A percentile compares a stretch with the other conserved stretches of the same genome.
Conservation (phyloP, 2,797 vertebrate species). For the Centroberyx gerrardi region DNA sequence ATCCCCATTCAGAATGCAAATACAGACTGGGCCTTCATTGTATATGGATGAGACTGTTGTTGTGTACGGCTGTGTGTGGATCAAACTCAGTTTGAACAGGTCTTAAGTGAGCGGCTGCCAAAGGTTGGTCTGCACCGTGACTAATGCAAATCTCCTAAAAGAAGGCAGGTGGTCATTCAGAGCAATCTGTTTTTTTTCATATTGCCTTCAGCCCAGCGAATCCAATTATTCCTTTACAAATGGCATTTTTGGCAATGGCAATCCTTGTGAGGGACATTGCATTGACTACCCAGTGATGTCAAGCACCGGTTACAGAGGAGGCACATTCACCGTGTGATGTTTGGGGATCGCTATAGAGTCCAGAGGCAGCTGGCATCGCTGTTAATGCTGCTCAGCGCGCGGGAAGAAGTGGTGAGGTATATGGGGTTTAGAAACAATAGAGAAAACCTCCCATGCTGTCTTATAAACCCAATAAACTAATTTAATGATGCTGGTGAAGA, state of each 20-base stretch:
- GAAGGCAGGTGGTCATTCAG: conserved; percentile 5
- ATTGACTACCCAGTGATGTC: conserved; percentile 27
- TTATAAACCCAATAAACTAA: conserved; percentile 54
- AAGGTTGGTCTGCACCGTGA: neutral
- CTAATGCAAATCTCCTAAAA: conserved; percentile 11
- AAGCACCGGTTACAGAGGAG: conserved; percentile 10
- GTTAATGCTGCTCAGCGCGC: conserved; percentile 14
- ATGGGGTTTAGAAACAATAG: conserved; percentile 43
- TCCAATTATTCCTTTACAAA: conserved; percentile 41
- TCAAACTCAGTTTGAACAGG: neutral
- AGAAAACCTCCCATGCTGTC: conserved; percentile 43
- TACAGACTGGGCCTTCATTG: neutral
- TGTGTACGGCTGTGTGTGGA: neutral
- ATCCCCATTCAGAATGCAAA: neutral
- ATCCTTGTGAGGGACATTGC: conserved; percentile 25
- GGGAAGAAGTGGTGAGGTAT: conserved; percentile 9
- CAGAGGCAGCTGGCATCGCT: conserved; percentile 39
- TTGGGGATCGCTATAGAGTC: conserved; percentile 22
- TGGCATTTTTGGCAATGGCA: conserved; percentile 17
- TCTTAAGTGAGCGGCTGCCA: conserved; percentile 5
- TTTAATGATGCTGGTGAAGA: conserved; percentile 66
- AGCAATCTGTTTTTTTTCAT: conserved; percentile 29
- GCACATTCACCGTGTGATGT: conserved; percentile 11
- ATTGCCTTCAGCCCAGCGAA: conserved; percentile 15
- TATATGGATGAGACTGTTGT: neutral